Evolutionary conservation across 1,140 invertebrate species (phyloP).

Genomic region (Brachionus angularis): DNA sequence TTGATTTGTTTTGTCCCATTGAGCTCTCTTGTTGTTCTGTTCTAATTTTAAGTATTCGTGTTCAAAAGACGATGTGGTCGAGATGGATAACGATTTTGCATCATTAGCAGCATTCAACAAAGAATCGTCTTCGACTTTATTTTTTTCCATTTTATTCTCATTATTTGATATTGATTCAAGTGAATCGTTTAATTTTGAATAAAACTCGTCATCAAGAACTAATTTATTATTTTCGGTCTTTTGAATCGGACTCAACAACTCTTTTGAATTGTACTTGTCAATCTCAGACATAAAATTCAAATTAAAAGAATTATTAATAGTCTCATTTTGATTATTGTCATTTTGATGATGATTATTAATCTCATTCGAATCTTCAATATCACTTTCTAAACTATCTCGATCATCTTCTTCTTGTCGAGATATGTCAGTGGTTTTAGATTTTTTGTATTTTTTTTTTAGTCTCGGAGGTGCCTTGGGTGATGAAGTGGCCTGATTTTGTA

Average conservation of each 20-base stretch:
- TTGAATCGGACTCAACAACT: too few species aligned
- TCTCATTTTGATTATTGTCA: not conserved
- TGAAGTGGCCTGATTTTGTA: too few species aligned
- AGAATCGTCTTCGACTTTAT: constrained; percentile 28
- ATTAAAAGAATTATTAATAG: too few species aligned
- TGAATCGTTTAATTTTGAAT: constrained; percentile 23
- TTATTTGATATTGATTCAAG: constrained; percentile 11
- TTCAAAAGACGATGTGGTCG: not conserved
- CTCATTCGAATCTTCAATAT: not conserved
- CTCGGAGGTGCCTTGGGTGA: constrained; percentile 37
- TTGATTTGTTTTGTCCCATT: constrained; percentile 23
- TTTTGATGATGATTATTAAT: too few species aligned
- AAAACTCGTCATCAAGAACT: not conserved
- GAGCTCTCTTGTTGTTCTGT: not conserved
- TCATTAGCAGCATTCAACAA: not conserved
- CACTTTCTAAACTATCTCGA: not conserved
- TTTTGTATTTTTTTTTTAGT: constrained; percentile 28
- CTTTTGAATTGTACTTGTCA: too few species aligned
- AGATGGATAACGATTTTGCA: not conserved
- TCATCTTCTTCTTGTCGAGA: not conserved
- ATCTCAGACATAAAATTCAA: too few species aligned
- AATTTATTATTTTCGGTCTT: not conserved
- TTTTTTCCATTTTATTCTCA: constrained; percentile 3
- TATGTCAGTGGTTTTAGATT: constrained; percentile 21
- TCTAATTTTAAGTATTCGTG: not conserved